Evolutionary conservation across 2,888 invertebrate species (phyloP), one percentile per base, ranked within the genome.

Genomic region (Biston stratarius): DNA sequence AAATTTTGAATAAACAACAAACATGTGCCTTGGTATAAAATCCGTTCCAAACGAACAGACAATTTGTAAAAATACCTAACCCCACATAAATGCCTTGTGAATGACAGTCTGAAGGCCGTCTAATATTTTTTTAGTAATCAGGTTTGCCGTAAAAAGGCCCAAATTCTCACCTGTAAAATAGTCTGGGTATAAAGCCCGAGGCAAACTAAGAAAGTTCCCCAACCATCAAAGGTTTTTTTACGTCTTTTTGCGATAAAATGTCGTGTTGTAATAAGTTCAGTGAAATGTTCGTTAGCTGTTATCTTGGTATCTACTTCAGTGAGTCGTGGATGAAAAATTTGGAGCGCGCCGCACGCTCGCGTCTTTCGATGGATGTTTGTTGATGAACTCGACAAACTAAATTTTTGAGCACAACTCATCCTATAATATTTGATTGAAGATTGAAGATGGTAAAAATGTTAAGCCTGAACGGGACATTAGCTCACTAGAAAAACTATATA

Each of bases 191-290:
- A 61, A 55, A 57, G 45, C 67, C 61, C 45, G 33, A 66, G 53
- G 68, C 63, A 44, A 73, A 68, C 64, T 67, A 59, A 49, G 63
- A 69, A 73, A 69, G 48, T 53, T 69, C 15, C 44, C n/a, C 55
- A 65, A 67, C 70, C 67, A 70, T 71, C 71, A 72, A 72, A 71
- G 67, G 57, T 61, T 47, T 66, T 67, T 71, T 64, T 58, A 52
- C 49, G 70, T 57, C 67, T 61, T 72, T 69, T 70, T 52, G 55
- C 61, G 64, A 82, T 84, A 83, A 83, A 85, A 83, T 85, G 66
- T 69, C 67, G 44, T 63, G 65, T 60, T 67, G 68, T 75, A 72
- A 72, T 71, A 73, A 72, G 66, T 68, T 65, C 64, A 45, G 69
- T 62, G 60, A 74, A 73, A 71, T 71, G 68, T 75, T 75, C 69